A percentile compares a stretch with the other conserved stretches of the same genome.
Evolutionary conservation across 2,888 invertebrate species (phyloP).

Genomic region (Polietes domitor): DNA sequence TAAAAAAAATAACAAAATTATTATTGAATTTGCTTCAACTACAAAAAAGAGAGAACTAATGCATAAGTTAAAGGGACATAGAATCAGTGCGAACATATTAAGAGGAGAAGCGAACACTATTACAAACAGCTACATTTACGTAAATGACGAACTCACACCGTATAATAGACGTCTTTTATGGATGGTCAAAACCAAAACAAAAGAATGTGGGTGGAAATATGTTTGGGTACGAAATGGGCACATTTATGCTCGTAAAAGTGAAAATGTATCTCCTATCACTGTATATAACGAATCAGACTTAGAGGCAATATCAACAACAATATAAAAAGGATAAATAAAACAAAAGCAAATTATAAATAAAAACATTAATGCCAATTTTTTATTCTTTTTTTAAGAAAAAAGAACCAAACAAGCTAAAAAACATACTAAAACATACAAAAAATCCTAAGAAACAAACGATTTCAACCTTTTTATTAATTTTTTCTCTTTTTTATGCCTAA

Average conservation of each 20-base stretch:
- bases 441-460: too few species aligned
- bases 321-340: not conserved
- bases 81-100: not conserved
- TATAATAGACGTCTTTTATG: too few species aligned
- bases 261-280: not conserved
- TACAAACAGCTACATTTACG: too few species aligned
- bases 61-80: slow-evolving; percentile 1
- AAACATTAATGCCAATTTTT: not conserved
- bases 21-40: not conserved
- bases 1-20: too few species aligned
- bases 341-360: not conserved
- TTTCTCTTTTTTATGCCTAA: not conserved
- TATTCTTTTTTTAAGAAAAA: too few species aligned
- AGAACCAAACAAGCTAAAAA: not conserved
- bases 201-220: slow-evolving; percentile 17
- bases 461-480: too few species aligned
- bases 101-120: not conserved
- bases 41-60: slow-evolving; percentile 22
- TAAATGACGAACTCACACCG: too few species aligned
- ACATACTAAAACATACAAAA: not conserved
- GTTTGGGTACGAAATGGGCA: slow-evolving; percentile 17
- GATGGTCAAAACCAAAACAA: slow-evolving; percentile 13
- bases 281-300: not conserved
- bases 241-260: too few species aligned
- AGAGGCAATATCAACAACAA: not conserved